phyloP scores from a whole-genome alignment of 2,888 invertebrate genomes.

The Polia nebulosa region DNA sequence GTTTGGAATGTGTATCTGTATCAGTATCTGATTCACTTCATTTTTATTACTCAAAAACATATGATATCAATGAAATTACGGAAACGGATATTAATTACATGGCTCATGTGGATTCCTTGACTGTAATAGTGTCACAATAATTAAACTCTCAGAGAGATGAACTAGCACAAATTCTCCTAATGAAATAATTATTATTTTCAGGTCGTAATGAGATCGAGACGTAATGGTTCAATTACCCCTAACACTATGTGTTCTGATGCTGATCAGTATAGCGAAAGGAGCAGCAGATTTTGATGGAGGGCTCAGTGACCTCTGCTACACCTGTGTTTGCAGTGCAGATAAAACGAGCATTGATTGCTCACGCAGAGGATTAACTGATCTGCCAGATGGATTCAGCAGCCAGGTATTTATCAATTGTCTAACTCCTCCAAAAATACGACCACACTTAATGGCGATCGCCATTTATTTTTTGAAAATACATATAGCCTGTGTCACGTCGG shows the following conservation, averaged over 20 bases:
- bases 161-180: neutral
- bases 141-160: neutral
- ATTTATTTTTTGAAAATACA: too few relatives aligned
- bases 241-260: slow-evolving; percentile 72
- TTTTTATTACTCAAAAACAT: neutral
- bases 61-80: slow-evolving; percentile 5
- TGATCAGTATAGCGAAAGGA: slow-evolving; percentile 70
- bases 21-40: slow-evolving; percentile 25
- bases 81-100: neutral
- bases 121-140: neutral
- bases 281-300: slow-evolving; percentile 76
- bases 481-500: too few relatives aligned
- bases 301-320: slow-evolving; percentile 78
- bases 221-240: slow-evolving; percentile 78
- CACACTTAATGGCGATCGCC: too few relatives aligned
- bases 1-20: slow-evolving; percentile 23
- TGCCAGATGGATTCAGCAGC: slow-evolving; percentile 82
- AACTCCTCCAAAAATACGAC: too few relatives aligned
- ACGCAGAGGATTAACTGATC: slow-evolving; percentile 81
- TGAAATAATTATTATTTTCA: slow-evolving; percentile 70
- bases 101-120: neutral
- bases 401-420: slow-evolving; percentile 74
- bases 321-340: slow-evolving; percentile 81
- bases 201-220: slow-evolving; percentile 84
- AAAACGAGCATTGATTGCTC: slow-evolving; percentile 83